phyloP scores from a whole-genome alignment of 2,113 vertebrate species.

The Patagioenas fasciata region DNA sequence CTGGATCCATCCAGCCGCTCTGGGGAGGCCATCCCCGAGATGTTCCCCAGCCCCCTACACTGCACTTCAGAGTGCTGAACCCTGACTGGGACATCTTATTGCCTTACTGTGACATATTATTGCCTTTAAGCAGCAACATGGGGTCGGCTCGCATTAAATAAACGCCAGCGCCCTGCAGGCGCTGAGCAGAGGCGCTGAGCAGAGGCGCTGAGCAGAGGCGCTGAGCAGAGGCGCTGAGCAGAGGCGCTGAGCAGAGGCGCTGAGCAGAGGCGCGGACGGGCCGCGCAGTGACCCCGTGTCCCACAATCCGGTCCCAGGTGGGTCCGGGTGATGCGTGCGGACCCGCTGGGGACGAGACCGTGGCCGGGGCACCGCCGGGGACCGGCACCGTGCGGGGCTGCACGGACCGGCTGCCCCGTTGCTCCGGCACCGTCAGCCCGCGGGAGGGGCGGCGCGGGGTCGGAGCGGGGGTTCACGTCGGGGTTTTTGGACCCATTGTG shows the following conservation, averaged over 20 bases:
- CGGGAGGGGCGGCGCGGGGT: no score
- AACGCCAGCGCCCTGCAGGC: not conserved
- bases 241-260: not conserved
- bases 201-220: not conserved
- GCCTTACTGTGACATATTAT: not conserved
- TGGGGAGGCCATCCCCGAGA: not conserved
- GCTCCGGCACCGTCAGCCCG: no score
- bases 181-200: not conserved
- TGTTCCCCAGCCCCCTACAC: not conserved
- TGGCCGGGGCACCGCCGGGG: not conserved
- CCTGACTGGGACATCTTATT: not conserved
- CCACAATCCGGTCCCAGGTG: not conserved
- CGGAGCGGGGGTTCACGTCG: not conserved
- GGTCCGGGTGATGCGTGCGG: no score
- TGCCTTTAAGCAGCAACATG: not conserved
- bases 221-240: constrained; percentile 16
- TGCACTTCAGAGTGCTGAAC: not conserved
- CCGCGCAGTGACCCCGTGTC: constrained; percentile 56
- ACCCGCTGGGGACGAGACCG: no score
- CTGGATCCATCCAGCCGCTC: rapidly evolving
- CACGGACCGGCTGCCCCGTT: no score
- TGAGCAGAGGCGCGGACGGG: constrained; percentile 20
- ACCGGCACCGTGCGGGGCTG: not conserved
- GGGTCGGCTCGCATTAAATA: not conserved
- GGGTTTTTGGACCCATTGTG: not conserved